Evolutionary conservation across 2,113 vertebrate genomes (phyloP).

Genomic region (Sula dactylatra): DNA sequence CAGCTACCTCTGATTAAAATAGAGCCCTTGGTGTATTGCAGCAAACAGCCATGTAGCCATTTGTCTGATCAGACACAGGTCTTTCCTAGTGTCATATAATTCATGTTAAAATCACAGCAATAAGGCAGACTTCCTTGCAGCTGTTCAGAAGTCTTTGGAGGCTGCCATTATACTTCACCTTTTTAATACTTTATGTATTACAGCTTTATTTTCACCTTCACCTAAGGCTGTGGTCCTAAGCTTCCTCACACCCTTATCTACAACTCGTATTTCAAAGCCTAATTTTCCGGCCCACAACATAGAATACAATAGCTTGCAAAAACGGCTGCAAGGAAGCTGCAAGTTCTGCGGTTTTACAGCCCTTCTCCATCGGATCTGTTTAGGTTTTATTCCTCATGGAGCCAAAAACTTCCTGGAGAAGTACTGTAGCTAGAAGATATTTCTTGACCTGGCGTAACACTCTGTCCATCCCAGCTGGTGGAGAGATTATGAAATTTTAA

Average conservation of each 20-base stretch:
- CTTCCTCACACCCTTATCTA: conserved; percentile 56
- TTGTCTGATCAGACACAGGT: not conserved
- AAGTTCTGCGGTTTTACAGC: conserved; percentile 21
- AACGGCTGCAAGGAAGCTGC: conserved; percentile 50
- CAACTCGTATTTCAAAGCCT: conserved; percentile 64
- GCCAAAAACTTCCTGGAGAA: conserved; percentile 53
- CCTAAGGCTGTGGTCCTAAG: conserved; percentile 61
- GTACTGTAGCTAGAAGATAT: conserved; percentile 58
- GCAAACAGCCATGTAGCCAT: not conserved
- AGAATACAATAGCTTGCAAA: conserved; percentile 62
- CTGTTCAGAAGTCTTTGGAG: conserved; percentile 52
- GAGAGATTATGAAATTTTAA: conserved; percentile 74
- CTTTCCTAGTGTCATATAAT: conserved; percentile 33
- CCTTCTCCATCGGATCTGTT: conserved; percentile 10
- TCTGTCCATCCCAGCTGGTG: conserved; percentile 46
- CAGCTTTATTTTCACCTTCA: conserved; percentile 67
- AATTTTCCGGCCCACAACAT: conserved; percentile 53
- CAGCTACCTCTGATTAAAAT: conserved; percentile 44
- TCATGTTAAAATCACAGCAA: conserved; percentile 52
- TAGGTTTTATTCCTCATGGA: conserved; percentile 58
- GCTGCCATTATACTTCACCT: conserved; percentile 50
- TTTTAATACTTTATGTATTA: conserved; percentile 66
- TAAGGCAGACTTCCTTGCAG: conserved; percentile 54
- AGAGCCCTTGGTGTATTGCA: not conserved
- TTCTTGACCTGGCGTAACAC: conserved; percentile 60